Conservation (phyloP, 2,888 invertebrate genomes). For the Cantharis rustica region DNA sequence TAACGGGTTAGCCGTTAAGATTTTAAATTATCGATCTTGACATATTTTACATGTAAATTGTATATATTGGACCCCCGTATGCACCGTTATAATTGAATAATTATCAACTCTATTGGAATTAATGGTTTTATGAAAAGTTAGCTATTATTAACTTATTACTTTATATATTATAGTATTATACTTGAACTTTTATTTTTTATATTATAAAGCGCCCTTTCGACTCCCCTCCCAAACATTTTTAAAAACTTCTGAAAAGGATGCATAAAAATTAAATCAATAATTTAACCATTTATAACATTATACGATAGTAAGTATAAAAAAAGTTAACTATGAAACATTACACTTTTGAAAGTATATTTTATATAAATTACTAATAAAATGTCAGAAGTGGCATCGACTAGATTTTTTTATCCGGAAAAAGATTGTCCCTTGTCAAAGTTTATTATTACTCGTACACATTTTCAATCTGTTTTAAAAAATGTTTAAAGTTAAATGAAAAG, state of each 20-base stretch:
- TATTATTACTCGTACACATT: neutral
- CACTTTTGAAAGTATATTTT: neutral
- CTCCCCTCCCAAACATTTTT: too few relatives aligned
- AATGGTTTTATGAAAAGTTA: neutral
- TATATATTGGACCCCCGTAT: neutral
- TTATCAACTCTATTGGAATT: neutral
- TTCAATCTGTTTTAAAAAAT: neutral
- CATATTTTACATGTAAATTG: neutral
- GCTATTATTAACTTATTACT: neutral
- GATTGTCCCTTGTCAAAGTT: neutral
- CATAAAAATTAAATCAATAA: too few relatives aligned
- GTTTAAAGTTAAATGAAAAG: neutral
- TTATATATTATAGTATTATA: neutral
- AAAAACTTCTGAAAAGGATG: too few relatives aligned
- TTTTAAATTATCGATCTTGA: neutral
- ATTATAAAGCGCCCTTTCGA: too few relatives aligned
- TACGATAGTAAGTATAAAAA: too few relatives aligned
- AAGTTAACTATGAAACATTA: neutral
- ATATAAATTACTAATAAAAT: neutral
- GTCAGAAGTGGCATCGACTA: neutral
- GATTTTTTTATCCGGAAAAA: neutral
- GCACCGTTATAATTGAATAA: slow-evolving; percentile 1
- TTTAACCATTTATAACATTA: too few relatives aligned
- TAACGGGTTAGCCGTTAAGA: neutral
- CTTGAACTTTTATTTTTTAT: too few relatives aligned